phyloP scores from a whole-genome alignment of 2,888 invertebrate species.

The Panopea generosa region DNA sequence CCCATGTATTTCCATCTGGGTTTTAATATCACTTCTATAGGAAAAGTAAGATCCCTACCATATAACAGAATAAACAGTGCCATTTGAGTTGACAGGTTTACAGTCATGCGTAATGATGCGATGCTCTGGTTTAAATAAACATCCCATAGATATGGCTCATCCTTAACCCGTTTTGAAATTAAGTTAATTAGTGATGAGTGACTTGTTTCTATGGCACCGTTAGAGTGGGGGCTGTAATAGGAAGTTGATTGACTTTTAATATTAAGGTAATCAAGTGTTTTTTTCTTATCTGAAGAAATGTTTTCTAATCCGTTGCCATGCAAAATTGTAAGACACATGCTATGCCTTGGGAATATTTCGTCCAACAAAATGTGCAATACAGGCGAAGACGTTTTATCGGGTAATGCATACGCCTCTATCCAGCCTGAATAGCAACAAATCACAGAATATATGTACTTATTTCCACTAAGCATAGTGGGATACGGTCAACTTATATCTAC shows the following conservation, averaged over 20 bases:
- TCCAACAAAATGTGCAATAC: constrained; percentile 9
- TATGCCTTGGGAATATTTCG: constrained; percentile 24
- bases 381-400: constrained; percentile 7
- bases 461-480: constrained; percentile 33
- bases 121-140: constrained; percentile 34
- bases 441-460: constrained; percentile 38
- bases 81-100: constrained; percentile 30
- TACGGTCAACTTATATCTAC: constrained; percentile 35
- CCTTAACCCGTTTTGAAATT: constrained; percentile 25
- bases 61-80: constrained; percentile 45
- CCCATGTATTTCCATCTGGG: constrained; percentile 33
- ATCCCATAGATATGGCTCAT: constrained; percentile 35
- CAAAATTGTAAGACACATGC: too few species aligned
- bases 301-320: constrained; percentile 45
- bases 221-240: constrained; percentile 14
- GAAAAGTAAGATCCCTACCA: constrained; percentile 26
- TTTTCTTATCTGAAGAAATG: constrained; percentile 7
- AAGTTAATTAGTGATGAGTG: constrained; percentile 23
- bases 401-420: constrained; percentile 20
- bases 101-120: constrained; percentile 39
- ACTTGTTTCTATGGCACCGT: constrained; percentile 12
- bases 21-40: constrained; percentile 38
- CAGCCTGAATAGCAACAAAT: constrained; percentile 21
- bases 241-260: constrained; percentile 31
- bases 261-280: constrained; percentile 27